phyloP scores from a whole-genome alignment of 2,888 invertebrate species.

The Kryphioiulus occultus region DNA sequence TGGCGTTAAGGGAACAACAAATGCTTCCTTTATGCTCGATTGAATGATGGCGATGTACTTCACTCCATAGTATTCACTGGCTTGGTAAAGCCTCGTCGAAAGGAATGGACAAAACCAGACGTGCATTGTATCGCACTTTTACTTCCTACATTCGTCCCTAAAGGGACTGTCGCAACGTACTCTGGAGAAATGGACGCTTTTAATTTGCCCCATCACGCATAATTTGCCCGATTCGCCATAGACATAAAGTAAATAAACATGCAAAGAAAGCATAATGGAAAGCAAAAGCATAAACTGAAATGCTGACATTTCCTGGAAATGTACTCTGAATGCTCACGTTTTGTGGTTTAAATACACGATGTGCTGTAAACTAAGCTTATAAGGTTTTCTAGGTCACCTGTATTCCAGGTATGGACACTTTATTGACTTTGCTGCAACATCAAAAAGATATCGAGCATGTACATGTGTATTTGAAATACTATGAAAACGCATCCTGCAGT shows the following conservation, averaged over 20 bases:
- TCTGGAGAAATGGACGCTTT: background rate
- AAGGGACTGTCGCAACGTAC: background rate
- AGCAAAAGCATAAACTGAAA: background rate
- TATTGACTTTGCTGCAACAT: too few species aligned
- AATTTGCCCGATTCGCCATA: background rate
- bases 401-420: too few species aligned
- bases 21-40: background rate
- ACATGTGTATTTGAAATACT: too few species aligned
- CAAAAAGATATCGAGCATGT: too few species aligned
- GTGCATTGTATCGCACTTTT: background rate
- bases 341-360: too few species aligned
- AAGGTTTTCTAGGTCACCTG: too few species aligned
- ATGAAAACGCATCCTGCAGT: too few species aligned
- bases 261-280: too few species aligned
- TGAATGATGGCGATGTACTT: slow-evolving; percentile 8
- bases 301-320: background rate
- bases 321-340: background rate
- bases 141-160: background rate
- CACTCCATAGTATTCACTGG: background rate
- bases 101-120: background rate
- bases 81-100: background rate
- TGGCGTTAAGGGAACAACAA: slow-evolving; percentile 26
- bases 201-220: background rate
- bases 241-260: too few species aligned
- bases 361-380: too few species aligned